These are phyloP conservation scores for human DNA, from an alignment of 2,113 vertebrate genomes.

Conservation along the genomic window GRCh38 chr7:87025501-87026000, in stretches of 20 bases:
- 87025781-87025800: constrained; percentile 29
- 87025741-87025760: constrained; percentile 28
- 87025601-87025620: background rate
- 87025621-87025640: background rate
- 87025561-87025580: accelerated
- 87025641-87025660: constrained; percentile 9
- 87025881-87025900: background rate
- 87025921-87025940: background rate
- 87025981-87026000: constrained; percentile 50
- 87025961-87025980: constrained; percentile 61
- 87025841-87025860: background rate
- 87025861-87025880: background rate
- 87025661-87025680: constrained; percentile 16
- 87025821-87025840: background rate
- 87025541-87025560: background rate
- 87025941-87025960: constrained; percentile 41
- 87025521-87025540: background rate
- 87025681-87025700: background rate
- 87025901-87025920: constrained; percentile 49
- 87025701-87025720: background rate
- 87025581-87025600: background rate
- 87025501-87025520: background rate
- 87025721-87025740: background rate
- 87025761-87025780: constrained; percentile 41
- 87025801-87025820: background rate